A percentile compares a stretch with the other conserved stretches of the same genome.
phyloP scores from a whole-genome alignment of 2,888 invertebrate genomes.

The Tetanocera ferruginea region DNA sequence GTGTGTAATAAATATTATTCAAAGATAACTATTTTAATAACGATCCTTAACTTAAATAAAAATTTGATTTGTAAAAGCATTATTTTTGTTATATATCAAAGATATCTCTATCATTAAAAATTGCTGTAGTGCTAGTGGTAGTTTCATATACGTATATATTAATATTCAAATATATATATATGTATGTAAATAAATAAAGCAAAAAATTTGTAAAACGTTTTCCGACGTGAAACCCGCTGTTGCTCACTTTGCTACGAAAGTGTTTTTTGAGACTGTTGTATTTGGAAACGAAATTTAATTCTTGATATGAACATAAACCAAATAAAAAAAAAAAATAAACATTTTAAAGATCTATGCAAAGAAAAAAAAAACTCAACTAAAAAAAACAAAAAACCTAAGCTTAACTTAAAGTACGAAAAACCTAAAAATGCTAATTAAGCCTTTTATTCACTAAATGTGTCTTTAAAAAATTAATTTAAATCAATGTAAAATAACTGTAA shows the following conservation, averaged over 20 bases:
- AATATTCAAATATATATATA: neutral
- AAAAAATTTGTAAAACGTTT: neutral
- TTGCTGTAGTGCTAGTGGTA: too few relatives aligned
- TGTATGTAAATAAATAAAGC: neutral
- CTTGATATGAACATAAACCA: slow-evolving; percentile 32
- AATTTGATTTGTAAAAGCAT: too few relatives aligned
- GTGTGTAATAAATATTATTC: too few relatives aligned
- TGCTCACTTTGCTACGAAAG: slow-evolving; percentile 27
- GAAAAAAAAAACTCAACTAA: slow-evolving; percentile 40
- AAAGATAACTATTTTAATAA: too few relatives aligned
- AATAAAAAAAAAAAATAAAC: slow-evolving; percentile 10
- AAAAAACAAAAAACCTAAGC: slow-evolving; percentile 33
- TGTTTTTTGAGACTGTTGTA: slow-evolving; percentile 52
- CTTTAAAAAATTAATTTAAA: neutral
- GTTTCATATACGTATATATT: neutral
- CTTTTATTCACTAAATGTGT: slow-evolving; percentile 2
- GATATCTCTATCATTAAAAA: too few relatives aligned
- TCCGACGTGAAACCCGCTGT: neutral
- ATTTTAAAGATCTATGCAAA: slow-evolving; percentile 42
- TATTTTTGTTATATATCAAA: too few relatives aligned
- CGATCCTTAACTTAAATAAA: too few relatives aligned
- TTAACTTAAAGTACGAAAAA: neutral
- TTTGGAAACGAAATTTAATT: slow-evolving; percentile 50
- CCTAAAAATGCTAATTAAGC: neutral
- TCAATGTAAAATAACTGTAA: neutral